Base-by-base conservation (phyloP, 1,140 invertebrate genomes). In the Heliconius congener region DNA sequence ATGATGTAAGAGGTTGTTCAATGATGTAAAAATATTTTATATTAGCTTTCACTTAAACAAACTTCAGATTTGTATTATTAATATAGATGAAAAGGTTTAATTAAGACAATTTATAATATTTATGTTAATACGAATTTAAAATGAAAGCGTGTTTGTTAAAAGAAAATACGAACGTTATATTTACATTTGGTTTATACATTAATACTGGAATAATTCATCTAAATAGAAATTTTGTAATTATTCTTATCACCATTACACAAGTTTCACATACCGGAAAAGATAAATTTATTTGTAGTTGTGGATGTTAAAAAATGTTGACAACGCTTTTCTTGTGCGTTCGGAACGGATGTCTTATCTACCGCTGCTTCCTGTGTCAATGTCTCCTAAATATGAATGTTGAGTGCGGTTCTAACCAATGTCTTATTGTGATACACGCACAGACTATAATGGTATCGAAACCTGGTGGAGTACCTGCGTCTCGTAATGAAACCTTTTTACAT, bases 321-420 rank as follows among this genome's bases (percentile, higher is more conserved):
- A 76, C 76, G 74, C 73, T 78, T 78, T 81, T 78, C 74, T 78
- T 75, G 73, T 76, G 79, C 73, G 71, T 60, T 81, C 50, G 19
- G 76, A 79, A 74, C 84, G 81, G 83, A 83, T 73, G 81, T 82
- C 81, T 86, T 86, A 84, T 86, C 85, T 86, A 81, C 79, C 70
- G 52, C 37, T 70, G 57, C 81, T 85, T 87, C 86, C 86, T 84
- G 86, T 84, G 84, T 85, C 86, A 85, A 85, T 85, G 86, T 79
- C 84, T 85, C 80, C 57, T 80, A 73, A 72, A 73, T 81, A 76
- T 72, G 57, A 66, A 73, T 71, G 72, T 74, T 27, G 52, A 34
- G 2, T 50, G 30, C 27, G 27, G 60, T 30, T 16, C 71, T 39
- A 46, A 75, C 23, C 23, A 27, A 79, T 30, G 52, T 72, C 73